These are phyloP conservation scores for Drosophila nigricruria DNA, from an alignment of 2,888 invertebrate species.

Conservation along the genomic window DNA sequence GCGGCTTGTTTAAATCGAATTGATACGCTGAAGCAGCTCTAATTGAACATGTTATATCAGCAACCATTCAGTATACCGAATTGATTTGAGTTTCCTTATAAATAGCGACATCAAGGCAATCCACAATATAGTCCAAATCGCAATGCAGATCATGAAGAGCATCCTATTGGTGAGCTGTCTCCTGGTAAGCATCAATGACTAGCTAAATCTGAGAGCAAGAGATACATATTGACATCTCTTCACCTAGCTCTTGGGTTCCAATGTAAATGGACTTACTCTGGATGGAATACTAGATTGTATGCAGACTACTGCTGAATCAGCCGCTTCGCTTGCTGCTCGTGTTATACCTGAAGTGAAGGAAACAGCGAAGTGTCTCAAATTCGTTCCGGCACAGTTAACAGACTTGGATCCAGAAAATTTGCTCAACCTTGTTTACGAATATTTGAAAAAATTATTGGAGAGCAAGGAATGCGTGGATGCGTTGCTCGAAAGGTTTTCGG, in stretches of 20 bases:
- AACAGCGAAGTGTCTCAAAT: background rate
- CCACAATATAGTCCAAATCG: background rate
- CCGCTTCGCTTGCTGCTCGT: no score
- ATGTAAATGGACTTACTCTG: background rate
- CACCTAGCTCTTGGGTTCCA: background rate
- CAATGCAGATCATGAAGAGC: conserved; percentile 2
- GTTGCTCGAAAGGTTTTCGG: background rate
- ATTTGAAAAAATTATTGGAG: background rate
- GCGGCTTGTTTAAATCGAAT: background rate
- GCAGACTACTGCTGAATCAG: background rate
- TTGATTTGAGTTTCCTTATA: background rate
- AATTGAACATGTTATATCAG: background rate
- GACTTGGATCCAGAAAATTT: background rate
- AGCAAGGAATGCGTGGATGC: background rate
- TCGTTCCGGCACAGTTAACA: background rate
- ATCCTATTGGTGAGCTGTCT: conserved; percentile 7
- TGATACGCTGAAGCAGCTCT: background rate
- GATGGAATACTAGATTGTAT: background rate
- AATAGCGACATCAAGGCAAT: background rate
- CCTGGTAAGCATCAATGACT: conserved; percentile 2
- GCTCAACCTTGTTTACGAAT: background rate
- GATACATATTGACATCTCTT: no score
- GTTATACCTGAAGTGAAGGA: background rate
- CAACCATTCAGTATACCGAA: background rate
- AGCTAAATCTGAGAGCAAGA: background rate